Percentiles rank a stretch among this genome's conserved stretches.
Conservation (phyloP, 2,797 vertebrate species). For the Pempheris klunzingeri region DNA sequence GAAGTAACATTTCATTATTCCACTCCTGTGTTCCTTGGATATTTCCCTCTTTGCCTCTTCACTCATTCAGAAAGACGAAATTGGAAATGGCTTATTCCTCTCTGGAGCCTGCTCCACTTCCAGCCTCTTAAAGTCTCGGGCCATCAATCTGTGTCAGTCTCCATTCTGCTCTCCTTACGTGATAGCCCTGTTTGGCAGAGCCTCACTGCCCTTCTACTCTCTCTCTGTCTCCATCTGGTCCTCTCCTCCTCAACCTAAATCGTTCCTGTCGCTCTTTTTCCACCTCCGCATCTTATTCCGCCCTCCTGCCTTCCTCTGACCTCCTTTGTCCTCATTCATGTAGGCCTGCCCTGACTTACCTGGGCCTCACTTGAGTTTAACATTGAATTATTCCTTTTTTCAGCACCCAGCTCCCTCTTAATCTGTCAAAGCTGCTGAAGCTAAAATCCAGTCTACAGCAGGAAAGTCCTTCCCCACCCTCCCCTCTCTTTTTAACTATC, state of each 20-base stretch:
- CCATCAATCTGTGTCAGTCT: slow-evolving; percentile 76
- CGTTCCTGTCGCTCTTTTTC: slow-evolving; percentile 38
- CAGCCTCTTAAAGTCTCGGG: slow-evolving; percentile 62
- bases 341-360: slow-evolving; percentile 21
- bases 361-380: slow-evolving; percentile 23
- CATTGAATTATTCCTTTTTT: slow-evolving; percentile 25
- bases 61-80: slow-evolving; percentile 74
- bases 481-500: slow-evolving; percentile 20
- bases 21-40: slow-evolving; percentile 64
- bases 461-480: slow-evolving; percentile 11
- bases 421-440: slow-evolving; percentile 31
- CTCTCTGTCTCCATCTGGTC: slow-evolving; percentile 74
- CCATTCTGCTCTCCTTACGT: slow-evolving; percentile 60
- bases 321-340: slow-evolving; percentile 59
- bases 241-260: slow-evolving; percentile 68
- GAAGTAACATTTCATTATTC: slow-evolving; percentile 72
- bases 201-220: slow-evolving; percentile 51
- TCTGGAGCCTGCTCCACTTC: slow-evolving; percentile 68
- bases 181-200: slow-evolving; percentile 62
- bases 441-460: slow-evolving; percentile 12
- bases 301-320: slow-evolving; percentile 60
- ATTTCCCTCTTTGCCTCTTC: slow-evolving; percentile 67
- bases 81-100: slow-evolving; percentile 71
- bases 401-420: slow-evolving; percentile 15
- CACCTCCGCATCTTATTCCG: slow-evolving; percentile 46